Base-by-base conservation (phyloP, 2,113 vertebrate species). In the Salvator merianae region DNA sequence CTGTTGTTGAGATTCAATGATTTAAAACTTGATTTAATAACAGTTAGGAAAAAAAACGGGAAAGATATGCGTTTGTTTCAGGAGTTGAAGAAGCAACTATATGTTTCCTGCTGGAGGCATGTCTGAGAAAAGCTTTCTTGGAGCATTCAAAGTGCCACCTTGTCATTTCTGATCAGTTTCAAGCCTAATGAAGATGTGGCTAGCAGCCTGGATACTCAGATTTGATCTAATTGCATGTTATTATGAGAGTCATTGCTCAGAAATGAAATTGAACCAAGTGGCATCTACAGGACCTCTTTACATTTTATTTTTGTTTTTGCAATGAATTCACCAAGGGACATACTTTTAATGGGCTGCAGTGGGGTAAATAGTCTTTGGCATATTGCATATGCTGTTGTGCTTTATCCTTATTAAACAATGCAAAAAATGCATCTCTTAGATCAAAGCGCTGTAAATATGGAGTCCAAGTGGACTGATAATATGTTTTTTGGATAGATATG, bases 1-100 rank as follows among this genome's bases (percentile, higher is more conserved):
- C 66, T 16, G 32, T 84, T 69, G 63, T 84, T 69, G 63, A 40
- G 34, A n/a, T 32, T 84, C 74, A 84, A 59, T 70, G 34, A n/a
- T 16, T 40, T 28, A 69, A 50, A 77, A 34, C 30, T 62, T 77
- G 20, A 62, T 71, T 71, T 78, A 70, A 78, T 62, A 77, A 5
- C 1, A n/a, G 12, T 55, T 77, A 14, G 24, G 30, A 32, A 84
- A 3, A 12, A 55, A 55, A 55, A 55, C 6, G 14, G 53, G 43
- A 47, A 18, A 55, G 16, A 13, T 59, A 28, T 70, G 50, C 62
- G 28, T 50, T 43, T 34, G 22, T 78, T 77, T 76, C 40, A 26
- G 62, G 62, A 63, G 5, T 75, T n/a, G 12, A 0, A 1, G 32
- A 13, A 34, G 74, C 7, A 82, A 32, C 79, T 55, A 63, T 55